Evolutionary conservation across 2,797 vertebrate genomes (phyloP), one percentile per base, ranked within the genome.

Genomic region (Novumbra hubbsi): DNA sequence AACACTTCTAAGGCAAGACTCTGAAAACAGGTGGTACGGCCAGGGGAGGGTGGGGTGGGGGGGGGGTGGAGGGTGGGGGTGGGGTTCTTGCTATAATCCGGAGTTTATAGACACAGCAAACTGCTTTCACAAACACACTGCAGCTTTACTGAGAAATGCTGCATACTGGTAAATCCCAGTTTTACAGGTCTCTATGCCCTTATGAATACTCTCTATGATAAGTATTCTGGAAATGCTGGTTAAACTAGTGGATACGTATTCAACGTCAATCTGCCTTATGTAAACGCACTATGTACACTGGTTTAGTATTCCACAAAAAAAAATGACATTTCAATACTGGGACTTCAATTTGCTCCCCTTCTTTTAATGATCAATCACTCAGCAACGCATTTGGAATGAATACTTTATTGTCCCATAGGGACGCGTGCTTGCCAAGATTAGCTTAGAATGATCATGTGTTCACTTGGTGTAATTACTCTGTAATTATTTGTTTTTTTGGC

Each of bases 61-160:
- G 21, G 57, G 70, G 49, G 73, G 21, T 49, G 70, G 49, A 73
- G 52, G 28, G 49, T 62, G 41, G 70, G 78, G 57, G 45, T 41
- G 72, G 66, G 76, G 78, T 81, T 80, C 66, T 70, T 77, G 21
- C 45, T 24, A 48, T 73, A 73, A 68, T 72, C 70, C 50, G 27
- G 32, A 28, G 38, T 55, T 52, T 52, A 60, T 48, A 70, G 70
- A 73, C 32, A 73, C 28, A 48, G 70, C 60, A 71, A 57, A 60
- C 72, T 5, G 72, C 67, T 52, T 27, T 73, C 3, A 24, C 66
- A 34, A 49, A 45, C 70, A 27, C 2, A 15, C 57, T 28, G 24
- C 55, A 57, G 55, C 55, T 57, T 57, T 57, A 72, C 6, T 24
- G 24, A 32, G 28, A 6, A 55, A 32, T 16, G 21, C 21, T 57